phyloP scores from a whole-genome alignment of 2,113 vertebrate species.

The Columbina picui region DNA sequence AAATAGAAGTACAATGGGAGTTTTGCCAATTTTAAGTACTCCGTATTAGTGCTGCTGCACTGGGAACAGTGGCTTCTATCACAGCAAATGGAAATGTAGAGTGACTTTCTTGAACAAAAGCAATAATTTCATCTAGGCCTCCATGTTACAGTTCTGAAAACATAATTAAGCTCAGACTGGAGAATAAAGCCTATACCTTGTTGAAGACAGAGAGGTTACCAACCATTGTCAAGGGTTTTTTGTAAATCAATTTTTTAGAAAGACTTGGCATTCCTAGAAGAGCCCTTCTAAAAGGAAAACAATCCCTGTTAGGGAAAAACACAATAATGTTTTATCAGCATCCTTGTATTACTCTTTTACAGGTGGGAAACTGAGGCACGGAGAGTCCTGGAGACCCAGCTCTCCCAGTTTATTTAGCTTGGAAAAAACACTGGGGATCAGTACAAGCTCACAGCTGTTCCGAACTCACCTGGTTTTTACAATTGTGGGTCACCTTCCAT shows the following conservation, averaged over 20 bases:
- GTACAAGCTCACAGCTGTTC: background rate
- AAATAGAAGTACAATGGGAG: background rate
- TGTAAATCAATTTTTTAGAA: background rate
- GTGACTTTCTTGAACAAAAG: background rate
- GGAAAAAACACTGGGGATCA: background rate
- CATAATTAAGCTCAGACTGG: background rate
- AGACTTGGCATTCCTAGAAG: background rate
- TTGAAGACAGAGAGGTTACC: background rate
- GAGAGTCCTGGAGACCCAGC: accelerated
- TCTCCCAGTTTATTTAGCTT: background rate
- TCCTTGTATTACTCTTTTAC: background rate
- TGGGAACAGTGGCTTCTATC: background rate
- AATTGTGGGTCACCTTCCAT: background rate
- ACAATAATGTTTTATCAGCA: background rate
- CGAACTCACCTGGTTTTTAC: background rate
- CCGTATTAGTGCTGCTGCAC: background rate
- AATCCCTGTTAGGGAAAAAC: accelerated
- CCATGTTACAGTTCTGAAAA: background rate
- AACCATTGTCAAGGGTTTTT: background rate
- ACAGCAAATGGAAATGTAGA: background rate
- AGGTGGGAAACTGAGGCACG: background rate
- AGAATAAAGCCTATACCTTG: background rate
- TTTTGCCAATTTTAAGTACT: background rate
- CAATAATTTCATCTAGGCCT: background rate
- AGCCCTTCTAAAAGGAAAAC: background rate